A percentile compares a stretch with the other conserved stretches of the same genome.
phyloP scores from a whole-genome alignment of 2,888 invertebrate species.

The Cyclophora punctaria region DNA sequence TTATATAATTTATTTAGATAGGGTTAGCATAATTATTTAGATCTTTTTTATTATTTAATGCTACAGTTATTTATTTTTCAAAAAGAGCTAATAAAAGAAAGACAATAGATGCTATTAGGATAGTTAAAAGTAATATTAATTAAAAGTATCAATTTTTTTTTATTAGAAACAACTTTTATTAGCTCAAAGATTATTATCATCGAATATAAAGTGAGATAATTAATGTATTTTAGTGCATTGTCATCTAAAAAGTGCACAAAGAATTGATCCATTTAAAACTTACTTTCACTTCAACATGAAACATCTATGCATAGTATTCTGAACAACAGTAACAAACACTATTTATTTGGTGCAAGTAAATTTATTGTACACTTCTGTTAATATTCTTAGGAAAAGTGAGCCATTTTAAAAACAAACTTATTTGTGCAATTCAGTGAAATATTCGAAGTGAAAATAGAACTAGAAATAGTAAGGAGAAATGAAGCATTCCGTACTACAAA shows the following conservation, averaged over 20 bases:
- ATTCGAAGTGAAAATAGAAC: constrained; percentile 65
- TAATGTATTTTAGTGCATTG: constrained; percentile 41
- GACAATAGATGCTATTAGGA: constrained; percentile 28
- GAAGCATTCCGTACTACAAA: constrained; percentile 74
- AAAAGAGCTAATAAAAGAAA: constrained; percentile 39
- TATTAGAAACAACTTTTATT: constrained; percentile 41
- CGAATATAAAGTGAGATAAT: constrained; percentile 25
- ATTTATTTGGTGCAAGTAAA: constrained; percentile 50
- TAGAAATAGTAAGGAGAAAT: constrained; percentile 70
- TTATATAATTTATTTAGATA: no score
- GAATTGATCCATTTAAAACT: constrained; percentile 22
- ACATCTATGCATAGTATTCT: constrained; percentile 31
- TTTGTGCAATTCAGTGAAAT: constrained; percentile 71
- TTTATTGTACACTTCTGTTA: constrained; percentile 48
- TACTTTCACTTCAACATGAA: constrained; percentile 36
- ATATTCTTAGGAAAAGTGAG: constrained; percentile 71
- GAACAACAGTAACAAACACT: constrained; percentile 47
- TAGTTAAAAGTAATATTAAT: constrained; percentile 10
- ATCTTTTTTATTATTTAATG: constrained; percentile 28
- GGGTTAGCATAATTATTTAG: constrained; percentile 13
- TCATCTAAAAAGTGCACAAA: constrained; percentile 50
- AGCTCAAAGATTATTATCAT: constrained; percentile 17
- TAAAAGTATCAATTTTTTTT: constrained; percentile 6
- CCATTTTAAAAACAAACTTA: constrained; percentile 73
- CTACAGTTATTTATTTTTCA: constrained; percentile 28